A percentile compares a stretch with the other conserved stretches of the same genome.
Evolutionary conservation across 2,113 vertebrate genomes (phyloP).

Genomic region (Lagenorhynchus albirostris): DNA sequence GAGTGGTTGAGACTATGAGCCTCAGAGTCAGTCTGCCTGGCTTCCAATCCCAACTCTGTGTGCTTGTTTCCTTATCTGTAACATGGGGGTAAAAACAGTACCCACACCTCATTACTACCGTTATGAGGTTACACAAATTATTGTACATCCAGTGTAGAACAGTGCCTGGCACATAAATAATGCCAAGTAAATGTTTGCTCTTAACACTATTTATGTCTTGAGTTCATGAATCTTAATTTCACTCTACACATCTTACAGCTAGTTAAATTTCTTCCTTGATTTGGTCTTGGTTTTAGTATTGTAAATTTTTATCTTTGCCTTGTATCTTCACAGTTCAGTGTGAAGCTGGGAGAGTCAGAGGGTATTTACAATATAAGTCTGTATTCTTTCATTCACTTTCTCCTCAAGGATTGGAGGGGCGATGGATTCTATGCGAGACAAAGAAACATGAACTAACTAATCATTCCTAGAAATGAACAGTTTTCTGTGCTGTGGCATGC

Average conservation of each 20-base stretch:
- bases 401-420: background rate
- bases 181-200: background rate
- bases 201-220: background rate
- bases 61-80: background rate
- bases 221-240: slow-evolving; percentile 15
- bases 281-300: background rate
- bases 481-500: background rate
- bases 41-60: background rate
- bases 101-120: background rate
- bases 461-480: background rate
- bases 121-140: background rate
- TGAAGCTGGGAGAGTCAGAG: background rate
- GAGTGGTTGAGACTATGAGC: background rate
- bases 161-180: background rate
- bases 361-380: background rate
- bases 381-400: background rate
- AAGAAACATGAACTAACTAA: background rate
- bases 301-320: background rate
- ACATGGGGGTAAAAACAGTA: background rate
- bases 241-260: background rate
- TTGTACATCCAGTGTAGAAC: background rate
- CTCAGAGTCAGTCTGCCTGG: background rate
- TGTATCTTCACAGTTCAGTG: background rate
- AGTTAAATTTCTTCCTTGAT: background rate
- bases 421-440: background rate